These are phyloP conservation scores for Mugil cephalus DNA, from an alignment of 2,113 vertebrate species.

Conservation along the genomic window DNA sequence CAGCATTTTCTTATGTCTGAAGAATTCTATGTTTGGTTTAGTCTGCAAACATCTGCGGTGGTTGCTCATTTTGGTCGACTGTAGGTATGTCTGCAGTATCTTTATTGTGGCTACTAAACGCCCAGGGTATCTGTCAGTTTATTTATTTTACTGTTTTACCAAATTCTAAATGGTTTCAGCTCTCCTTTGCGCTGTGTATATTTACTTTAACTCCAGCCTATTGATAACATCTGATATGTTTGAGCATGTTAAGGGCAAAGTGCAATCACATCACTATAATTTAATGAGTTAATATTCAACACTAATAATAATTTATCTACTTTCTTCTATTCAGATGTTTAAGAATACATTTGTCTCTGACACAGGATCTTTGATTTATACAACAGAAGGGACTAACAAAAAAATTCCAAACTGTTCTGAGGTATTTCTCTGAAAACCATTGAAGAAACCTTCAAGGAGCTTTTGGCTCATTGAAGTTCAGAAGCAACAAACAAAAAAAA, in stretches of 20 bases:
- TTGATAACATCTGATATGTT: constrained; percentile 3
- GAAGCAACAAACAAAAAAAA: constrained; percentile 14
- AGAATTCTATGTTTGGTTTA: constrained; percentile 22
- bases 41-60: neutral
- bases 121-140: neutral
- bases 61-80: constrained; percentile 20
- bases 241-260: neutral
- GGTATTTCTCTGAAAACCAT: constrained; percentile 18
- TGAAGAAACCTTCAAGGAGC: constrained; percentile 30
- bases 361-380: neutral
- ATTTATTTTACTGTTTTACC: constrained; percentile 3
- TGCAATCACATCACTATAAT: neutral
- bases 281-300: neutral
- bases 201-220: constrained; percentile 6
- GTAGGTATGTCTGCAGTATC: constrained; percentile 4
- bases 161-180: neutral
- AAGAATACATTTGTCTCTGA: neutral
- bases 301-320: neutral
- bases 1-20: constrained; percentile 26
- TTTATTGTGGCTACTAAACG: constrained; percentile 30
- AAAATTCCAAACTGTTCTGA: constrained; percentile 18
- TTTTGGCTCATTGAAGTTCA: constrained; percentile 38
- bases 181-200: neutral
- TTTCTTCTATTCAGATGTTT: neutral
- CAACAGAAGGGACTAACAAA: too few relatives aligned